Base-by-base conservation (phyloP, 2,888 invertebrate species). In the Leistus spinibarbis region DNA sequence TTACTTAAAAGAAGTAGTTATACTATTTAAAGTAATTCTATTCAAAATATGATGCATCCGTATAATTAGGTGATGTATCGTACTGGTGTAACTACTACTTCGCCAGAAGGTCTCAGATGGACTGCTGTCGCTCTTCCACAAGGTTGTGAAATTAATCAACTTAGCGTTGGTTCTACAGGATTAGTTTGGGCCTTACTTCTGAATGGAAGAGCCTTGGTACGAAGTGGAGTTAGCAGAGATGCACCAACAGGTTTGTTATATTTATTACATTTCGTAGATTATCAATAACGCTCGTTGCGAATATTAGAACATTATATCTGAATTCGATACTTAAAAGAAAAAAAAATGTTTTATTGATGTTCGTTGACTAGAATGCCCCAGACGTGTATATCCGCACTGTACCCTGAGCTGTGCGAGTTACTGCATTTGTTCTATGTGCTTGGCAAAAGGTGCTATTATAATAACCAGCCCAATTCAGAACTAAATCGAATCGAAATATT, bases 81-180 rank as follows among this genome's bases (percentile, higher is more conserved):
- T 80, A 90, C 91, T 76, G 94, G 94, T 13, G 95, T 96, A 0
- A 92, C 91, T 77, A 90, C 91, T 66, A 90, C 89, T 54, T 92
- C 94, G 19, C 97, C 97, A 1, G 97, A 97, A 87, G 97, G 97
- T 1, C 88, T 91, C 68, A 90, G 93, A 66, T 97, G 97, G 97
- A 91, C 91, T 19, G 91, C 92, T 76, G 89, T 97, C 64, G 89
- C 91, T 78, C 91, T 94, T 69, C 92, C 93, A 62, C 89, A 91
- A 53, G 93, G 93, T 73, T 90, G 91, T 86, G 96, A 96, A 86
- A 92, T 96, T 5, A 91, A 91, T 82, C 95, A 95, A 85, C 90
- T 97, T 66, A 93, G 93, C 82, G 93, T 96, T 20, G 96, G 97
- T 0, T 90, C 95, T 1, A 92, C 93, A 5, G 97, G 96, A 0